phyloP scores from a whole-genome alignment of 1,140 invertebrate species.

The Meteorus sp. region DNA sequence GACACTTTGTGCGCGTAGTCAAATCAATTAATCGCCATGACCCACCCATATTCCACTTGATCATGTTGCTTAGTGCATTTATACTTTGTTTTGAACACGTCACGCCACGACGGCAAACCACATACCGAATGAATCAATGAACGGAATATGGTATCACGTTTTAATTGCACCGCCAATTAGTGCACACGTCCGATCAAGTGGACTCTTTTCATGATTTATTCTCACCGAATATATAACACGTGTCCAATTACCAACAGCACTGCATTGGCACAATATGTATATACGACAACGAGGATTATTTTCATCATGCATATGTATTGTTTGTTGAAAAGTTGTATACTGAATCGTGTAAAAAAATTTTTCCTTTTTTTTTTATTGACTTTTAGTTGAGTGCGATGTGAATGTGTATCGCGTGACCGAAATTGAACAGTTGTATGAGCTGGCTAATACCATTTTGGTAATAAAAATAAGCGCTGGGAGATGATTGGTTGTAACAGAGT shows the following conservation, averaged over 20 bases:
- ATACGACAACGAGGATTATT: too few relatives aligned
- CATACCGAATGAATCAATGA: constrained; percentile 24
- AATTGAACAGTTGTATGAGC: too few relatives aligned
- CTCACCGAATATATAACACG: constrained; percentile 41
- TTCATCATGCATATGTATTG: too few relatives aligned
- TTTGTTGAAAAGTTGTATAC: too few relatives aligned
- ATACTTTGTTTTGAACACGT: constrained; percentile 38
- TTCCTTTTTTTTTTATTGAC: too few relatives aligned
- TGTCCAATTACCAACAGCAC: constrained; percentile 52
- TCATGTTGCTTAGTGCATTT: background rate
- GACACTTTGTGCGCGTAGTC: constrained; percentile 2
- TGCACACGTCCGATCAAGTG: constrained; percentile 48
- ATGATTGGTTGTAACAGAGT: too few relatives aligned
- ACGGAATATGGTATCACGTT: constrained; percentile 39
- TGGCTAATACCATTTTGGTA: too few relatives aligned
- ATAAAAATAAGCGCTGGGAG: too few relatives aligned
- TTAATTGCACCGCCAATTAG: constrained; percentile 58
- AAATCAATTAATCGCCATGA: constrained; percentile 36
- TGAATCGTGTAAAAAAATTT: too few relatives aligned
- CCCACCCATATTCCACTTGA: constrained; percentile 27
- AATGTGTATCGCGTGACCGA: too few relatives aligned
- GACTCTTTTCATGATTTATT: constrained; percentile 36
- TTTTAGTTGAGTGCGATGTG: too few relatives aligned
- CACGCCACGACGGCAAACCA: constrained; percentile 14
- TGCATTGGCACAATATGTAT: too few relatives aligned